Evolutionary conservation across 2,888 invertebrate species (phyloP).

Genomic region (Drosophila putrida): DNA sequence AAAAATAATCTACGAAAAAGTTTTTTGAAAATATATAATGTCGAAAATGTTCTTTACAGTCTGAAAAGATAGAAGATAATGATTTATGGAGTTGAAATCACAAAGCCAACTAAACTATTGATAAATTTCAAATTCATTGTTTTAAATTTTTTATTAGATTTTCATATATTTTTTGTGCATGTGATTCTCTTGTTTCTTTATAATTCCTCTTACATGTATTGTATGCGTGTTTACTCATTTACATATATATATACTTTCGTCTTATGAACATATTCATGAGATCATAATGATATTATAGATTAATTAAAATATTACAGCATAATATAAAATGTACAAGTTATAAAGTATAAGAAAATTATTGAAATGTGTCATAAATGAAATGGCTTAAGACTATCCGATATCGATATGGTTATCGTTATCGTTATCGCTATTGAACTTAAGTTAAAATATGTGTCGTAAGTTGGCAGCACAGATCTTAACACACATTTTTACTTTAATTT

Average conservation of each 20-base stretch:
- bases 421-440: constrained; percentile 19
- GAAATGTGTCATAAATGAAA: constrained; percentile 37
- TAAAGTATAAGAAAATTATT: constrained; percentile 31
- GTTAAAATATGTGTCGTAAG: constrained; percentile 42
- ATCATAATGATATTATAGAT: constrained; percentile 81
- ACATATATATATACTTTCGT: constrained; percentile 69
- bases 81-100: background rate
- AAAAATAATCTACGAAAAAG: background rate
- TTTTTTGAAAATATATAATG: background rate
- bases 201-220: constrained; percentile 65
- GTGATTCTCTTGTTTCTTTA: constrained; percentile 41
- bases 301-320: constrained; percentile 72
- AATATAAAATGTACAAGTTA: constrained; percentile 72
- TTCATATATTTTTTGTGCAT: constrained; percentile 50
- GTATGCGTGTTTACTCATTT: constrained; percentile 66
- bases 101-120: background rate
- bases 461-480: constrained; percentile 53
- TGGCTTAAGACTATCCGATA: constrained; percentile 26
- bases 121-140: constrained; percentile 6
- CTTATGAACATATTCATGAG: constrained; percentile 85
- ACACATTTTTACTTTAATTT: constrained; percentile 59
- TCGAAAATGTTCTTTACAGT: background rate
- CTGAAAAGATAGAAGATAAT: background rate
- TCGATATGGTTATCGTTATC: constrained; percentile 3
- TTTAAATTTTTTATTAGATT: constrained; percentile 51